Evolutionary conservation across 2,797 vertebrate genomes (phyloP).

Genomic region (Lindbergichthys nudifrons): DNA sequence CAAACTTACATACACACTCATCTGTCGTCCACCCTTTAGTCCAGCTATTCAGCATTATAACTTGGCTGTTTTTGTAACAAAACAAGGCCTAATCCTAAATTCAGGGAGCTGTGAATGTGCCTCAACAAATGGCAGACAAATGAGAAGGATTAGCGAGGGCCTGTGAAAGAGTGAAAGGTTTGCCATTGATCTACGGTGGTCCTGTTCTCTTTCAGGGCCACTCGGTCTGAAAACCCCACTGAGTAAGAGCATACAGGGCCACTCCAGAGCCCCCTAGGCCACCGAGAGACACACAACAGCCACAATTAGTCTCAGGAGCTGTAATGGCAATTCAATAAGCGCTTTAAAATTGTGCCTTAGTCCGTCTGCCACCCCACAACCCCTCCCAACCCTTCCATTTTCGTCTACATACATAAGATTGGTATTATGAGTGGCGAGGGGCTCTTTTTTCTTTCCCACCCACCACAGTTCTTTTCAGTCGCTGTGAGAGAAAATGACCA

Average conservation of each 20-base stretch:
- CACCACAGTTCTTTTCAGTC: constrained; percentile 82
- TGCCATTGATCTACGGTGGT: constrained; percentile 88
- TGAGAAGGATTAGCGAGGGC: constrained; percentile 85
- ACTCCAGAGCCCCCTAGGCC: constrained; percentile 82
- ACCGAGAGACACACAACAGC: constrained; percentile 82
- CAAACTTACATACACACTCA: constrained; percentile 63
- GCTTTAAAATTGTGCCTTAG: constrained; percentile 82
- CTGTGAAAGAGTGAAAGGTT: constrained; percentile 85
- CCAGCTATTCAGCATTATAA: constrained; percentile 82
- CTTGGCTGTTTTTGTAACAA: constrained; percentile 87
- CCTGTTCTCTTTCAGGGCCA: constrained; percentile 84
- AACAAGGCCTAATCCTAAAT: constrained; percentile 88
- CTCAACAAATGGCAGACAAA: constrained; percentile 87
- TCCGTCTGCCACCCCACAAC: constrained; percentile 70
- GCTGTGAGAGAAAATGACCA: constrained; percentile 82
- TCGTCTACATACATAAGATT: constrained; percentile 82
- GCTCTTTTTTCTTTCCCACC: constrained; percentile 78
- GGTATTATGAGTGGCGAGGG: constrained; percentile 82
- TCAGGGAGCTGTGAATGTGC: constrained; percentile 85
- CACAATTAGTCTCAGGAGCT: constrained; percentile 86
- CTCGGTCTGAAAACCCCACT: constrained; percentile 83
- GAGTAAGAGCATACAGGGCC: constrained; percentile 84
- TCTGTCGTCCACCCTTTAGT: constrained; percentile 71
- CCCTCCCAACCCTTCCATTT: constrained; percentile 75
- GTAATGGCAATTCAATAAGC: constrained; percentile 85